These are phyloP conservation scores for Lerema accius DNA, from an alignment of 1,140 invertebrate genomes.

Conservation along the genomic window DNA sequence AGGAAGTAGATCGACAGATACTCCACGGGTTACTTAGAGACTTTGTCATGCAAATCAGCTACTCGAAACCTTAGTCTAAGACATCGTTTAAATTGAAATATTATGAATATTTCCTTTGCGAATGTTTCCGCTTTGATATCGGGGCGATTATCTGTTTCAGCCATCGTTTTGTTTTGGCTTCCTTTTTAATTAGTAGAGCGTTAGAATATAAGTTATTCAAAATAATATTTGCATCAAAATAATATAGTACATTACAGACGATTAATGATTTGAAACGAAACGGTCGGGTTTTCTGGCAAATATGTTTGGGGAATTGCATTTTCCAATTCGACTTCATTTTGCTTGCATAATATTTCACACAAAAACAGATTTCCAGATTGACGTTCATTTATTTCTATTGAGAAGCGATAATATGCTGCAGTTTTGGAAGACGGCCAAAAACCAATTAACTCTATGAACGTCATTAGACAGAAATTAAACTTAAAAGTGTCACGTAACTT, in stretches of 20 bases:
- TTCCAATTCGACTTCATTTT: slow-evolving; percentile 1
- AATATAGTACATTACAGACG: background rate
- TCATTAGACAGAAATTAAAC: slow-evolving; percentile 5
- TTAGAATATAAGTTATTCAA: no score
- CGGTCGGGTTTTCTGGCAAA: slow-evolving; percentile 8
- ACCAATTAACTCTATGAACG: slow-evolving; percentile 2
- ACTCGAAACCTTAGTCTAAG: slow-evolving; percentile 53
- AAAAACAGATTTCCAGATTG: slow-evolving; percentile 2
- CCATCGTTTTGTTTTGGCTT: slow-evolving; percentile 14
- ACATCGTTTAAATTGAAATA: slow-evolving; percentile 63
- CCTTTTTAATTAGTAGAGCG: slow-evolving; percentile 15
- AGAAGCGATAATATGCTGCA: background rate
- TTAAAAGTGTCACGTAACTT: background rate
- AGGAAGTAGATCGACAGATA: slow-evolving; percentile 40
- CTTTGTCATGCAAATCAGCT: slow-evolving; percentile 75
- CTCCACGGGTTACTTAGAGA: slow-evolving; percentile 54
- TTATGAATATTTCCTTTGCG: slow-evolving; percentile 61
- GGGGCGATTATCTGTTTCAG: slow-evolving; percentile 27
- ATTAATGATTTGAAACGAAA: slow-evolving; percentile 3
- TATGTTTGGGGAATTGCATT: slow-evolving; percentile 7
- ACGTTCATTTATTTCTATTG: background rate
- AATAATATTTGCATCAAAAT: no score
- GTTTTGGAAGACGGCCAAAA: background rate
- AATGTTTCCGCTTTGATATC: slow-evolving; percentile 45
- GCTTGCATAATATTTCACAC: slow-evolving; percentile 12